phyloP scores from a whole-genome alignment of 2,113 vertebrate genomes.

The Hyla sarda region DNA sequence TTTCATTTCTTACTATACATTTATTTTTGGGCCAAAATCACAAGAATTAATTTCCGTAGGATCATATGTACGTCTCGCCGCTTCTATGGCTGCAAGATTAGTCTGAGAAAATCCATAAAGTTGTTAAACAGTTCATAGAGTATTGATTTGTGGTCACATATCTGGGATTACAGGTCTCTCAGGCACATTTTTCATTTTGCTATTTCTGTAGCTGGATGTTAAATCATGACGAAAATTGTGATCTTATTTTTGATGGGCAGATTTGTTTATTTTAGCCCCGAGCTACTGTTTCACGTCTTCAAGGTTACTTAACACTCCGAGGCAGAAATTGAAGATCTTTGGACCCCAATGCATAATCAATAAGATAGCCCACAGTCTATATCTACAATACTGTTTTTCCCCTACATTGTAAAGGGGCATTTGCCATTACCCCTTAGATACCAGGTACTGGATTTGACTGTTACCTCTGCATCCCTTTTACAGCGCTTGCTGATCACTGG shows the following conservation, averaged over 20 bases:
- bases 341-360: too few relatives aligned
- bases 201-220: background rate
- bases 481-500: too few relatives aligned
- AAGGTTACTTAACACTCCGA: background rate
- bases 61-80: background rate
- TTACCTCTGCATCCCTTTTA: too few relatives aligned
- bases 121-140: constrained; percentile 39
- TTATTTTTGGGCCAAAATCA: background rate
- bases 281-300: background rate
- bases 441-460: too few relatives aligned
- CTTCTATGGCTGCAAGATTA: constrained; percentile 13
- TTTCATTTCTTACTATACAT: background rate
- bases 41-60: constrained; percentile 4
- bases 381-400: too few relatives aligned
- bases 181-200: background rate
- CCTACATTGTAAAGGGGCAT: too few relatives aligned
- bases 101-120: constrained; percentile 32
- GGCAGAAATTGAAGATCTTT: too few relatives aligned
- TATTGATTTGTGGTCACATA: constrained; percentile 26
- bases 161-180: constrained; percentile 26
- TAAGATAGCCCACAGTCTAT: too few relatives aligned
- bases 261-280: background rate
- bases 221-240: background rate
- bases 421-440: too few relatives aligned
- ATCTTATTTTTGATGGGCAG: background rate